Evolutionary conservation across 2,888 invertebrate species (phyloP), one percentile per base, ranked within the genome.

Genomic region (Eupithecia tripunctaria): DNA sequence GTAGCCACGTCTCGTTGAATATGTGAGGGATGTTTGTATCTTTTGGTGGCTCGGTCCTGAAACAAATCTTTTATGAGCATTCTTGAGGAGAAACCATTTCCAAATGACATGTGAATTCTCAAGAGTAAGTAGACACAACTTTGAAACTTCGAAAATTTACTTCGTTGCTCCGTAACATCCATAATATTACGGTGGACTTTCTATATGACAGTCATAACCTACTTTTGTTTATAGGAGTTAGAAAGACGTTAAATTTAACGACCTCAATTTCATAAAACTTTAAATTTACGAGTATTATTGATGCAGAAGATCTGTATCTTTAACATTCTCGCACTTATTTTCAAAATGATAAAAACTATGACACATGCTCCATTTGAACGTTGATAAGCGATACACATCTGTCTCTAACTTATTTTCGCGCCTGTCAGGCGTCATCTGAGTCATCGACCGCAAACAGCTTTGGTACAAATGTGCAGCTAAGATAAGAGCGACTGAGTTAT

Each of bases 41-140:
- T 78, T 92, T 91, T 47, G 94, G 94, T 25, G 94, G 93, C 85
- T 94, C 94, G 47, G 94, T 93, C 82, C 94, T 94, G 84, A 56
- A 80, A 78, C 65, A 78, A 76, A 68, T 14, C 32, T 51, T 51
- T 51, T 27, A 38, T 67, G 14, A 71, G 62, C 36, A 56, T 63
- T n/a, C n/a, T 32, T 32, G 62, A 32, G n/a, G 21, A 10, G 36
- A 18, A 60, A 29, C 10, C 7, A 60, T 6, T 47, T 51, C 21
- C 1, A 21, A 56, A 38, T 36, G 8, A 36, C 36, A 36, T 36
- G 36, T 36, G 36, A 36, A 32, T 32, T 6, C 6, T 21, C n/a
- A n/a, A n/a, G n/a, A n/a, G n/a, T n/a, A n/a, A n/a, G n/a, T n/a
- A n/a, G 21, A 21, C 21, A 10, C 12, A 21, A 51, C 25, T 25